Percentiles rank a stretch among this genome's conserved stretches.
Conservation (phyloP, 2,888 invertebrate genomes). For the Drosophila mettleri region DNA sequence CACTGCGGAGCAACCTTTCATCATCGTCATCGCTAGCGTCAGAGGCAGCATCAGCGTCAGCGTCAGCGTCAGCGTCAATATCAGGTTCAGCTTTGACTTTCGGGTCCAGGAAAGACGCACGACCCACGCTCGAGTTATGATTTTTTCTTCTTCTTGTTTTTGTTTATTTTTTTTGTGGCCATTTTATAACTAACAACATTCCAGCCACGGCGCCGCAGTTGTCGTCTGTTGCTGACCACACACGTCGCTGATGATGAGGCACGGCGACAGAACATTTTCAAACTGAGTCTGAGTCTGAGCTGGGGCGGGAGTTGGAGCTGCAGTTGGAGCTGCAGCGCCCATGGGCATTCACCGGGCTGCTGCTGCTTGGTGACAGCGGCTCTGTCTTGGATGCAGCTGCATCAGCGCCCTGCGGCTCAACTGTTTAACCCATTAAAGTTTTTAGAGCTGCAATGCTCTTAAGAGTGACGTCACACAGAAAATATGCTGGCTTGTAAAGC, state of each 20-base stretch:
- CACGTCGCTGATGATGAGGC: slow-evolving; percentile 64
- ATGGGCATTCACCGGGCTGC: slow-evolving; percentile 42
- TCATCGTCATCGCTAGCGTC: slow-evolving; percentile 50
- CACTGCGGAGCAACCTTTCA: slow-evolving; percentile 65
- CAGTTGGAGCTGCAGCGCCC: slow-evolving; percentile 22
- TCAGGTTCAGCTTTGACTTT: slow-evolving; percentile 68
- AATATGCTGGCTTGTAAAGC: not conserved
- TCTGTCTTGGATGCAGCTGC: slow-evolving; percentile 38
- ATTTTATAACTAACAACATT: slow-evolving; percentile 78
- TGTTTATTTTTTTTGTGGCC: slow-evolving; percentile 69
- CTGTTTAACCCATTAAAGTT: not conserved
- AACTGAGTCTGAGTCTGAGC: slow-evolving; percentile 8
- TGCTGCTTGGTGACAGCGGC: slow-evolving; percentile 69
- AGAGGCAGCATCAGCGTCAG: slow-evolving; percentile 52
- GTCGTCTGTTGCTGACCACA: slow-evolving; percentile 53
- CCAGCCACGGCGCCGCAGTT: slow-evolving; percentile 57
- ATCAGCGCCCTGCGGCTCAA: slow-evolving; percentile 10
- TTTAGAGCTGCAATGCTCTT: not conserved
- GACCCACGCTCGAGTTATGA: slow-evolving; percentile 79
- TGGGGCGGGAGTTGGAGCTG: slow-evolving; percentile 9
- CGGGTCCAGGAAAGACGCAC: slow-evolving; percentile 46
- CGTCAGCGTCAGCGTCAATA: slow-evolving; percentile 53
- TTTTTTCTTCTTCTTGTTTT: slow-evolving; percentile 26
- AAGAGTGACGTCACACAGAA: not conserved
- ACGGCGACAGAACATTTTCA: slow-evolving; percentile 29